These are phyloP conservation scores for Xiphorhynchus elegans DNA, from an alignment of 2,113 vertebrate genomes.

Conservation along the genomic window DNA sequence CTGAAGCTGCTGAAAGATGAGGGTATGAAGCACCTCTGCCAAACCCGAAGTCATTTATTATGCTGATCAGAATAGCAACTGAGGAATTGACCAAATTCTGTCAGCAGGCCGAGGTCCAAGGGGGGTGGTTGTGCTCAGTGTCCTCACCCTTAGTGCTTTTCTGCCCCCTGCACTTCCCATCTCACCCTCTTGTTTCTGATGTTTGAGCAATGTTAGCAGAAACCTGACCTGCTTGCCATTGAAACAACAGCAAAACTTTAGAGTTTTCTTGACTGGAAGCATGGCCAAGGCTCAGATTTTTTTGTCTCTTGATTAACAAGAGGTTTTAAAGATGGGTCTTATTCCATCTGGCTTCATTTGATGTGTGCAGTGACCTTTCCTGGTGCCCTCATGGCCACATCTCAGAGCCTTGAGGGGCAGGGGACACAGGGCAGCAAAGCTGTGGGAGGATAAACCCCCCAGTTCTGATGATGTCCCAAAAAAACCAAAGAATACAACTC, in stretches of 20 bases:
- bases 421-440: background rate
- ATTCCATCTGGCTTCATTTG: background rate
- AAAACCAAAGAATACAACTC: background rate
- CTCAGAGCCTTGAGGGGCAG: background rate
- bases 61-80: background rate
- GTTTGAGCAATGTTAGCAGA: constrained; percentile 12
- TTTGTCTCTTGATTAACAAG: constrained; percentile 32
- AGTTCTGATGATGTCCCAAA: background rate
- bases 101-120: background rate
- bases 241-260: background rate
- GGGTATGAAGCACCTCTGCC: background rate
- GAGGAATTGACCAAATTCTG: background rate
- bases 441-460: background rate
- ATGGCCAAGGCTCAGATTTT: background rate
- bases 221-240: background rate
- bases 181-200: background rate
- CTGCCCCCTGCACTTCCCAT: background rate
- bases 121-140: background rate
- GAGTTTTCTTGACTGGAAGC: background rate
- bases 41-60: background rate
- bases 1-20: background rate
- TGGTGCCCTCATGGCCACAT: background rate
- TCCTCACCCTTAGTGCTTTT: background rate
- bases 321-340: constrained; percentile 4
- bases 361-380: background rate